Evolutionary conservation across 2,888 invertebrate genomes (phyloP), one percentile per base, ranked within the genome.

Genomic region (Antheraea assamensis): DNA sequence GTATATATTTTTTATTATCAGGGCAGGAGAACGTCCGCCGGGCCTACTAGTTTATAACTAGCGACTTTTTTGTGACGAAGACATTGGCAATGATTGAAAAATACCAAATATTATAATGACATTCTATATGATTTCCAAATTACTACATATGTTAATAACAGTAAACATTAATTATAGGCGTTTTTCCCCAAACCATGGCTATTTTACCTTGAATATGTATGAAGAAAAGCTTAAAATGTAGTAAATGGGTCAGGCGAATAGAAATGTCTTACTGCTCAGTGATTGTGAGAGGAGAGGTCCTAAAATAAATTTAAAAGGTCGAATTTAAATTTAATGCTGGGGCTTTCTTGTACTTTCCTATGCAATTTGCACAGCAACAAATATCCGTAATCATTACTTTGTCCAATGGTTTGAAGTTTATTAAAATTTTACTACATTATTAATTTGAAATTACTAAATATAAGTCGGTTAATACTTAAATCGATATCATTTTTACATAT

Each of bases 301-400:
- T 84, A 83, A 92, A 93, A 93, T 93, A 93, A 89, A 90, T 86
- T 83, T 83, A 85, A 93, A 93, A 92, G 92, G 92, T 93, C 92
- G 85, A 82, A 85, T 85, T 85, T 85, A 85, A 85, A 89, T 83
- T 87, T 87, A 85, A 81, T 84, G 83, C 83, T 88, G 58, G 10
- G 10, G 13, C n/a, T 24, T 55, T n/a, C n/a, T 58, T 58, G 13
- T 13, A n/a, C 58, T 58, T 58, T 24, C 8, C 2, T 13, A 58
- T 58, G n/a, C 24, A 10, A 21, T 58, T 24, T 58, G 10, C 0
- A 3, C 24, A 58, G 24, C 13, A 58, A 58, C 3, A 24, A 55
- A n/a, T 24, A 2, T 58, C 10, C 24, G 52, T 19, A 19, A 52
- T 52, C 49, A 52, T 5, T 2, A 52, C 55, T n/a, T 10, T n/a